Base-by-base conservation (phyloP, 2,113 vertebrate species). In the Azemiops feae region DNA sequence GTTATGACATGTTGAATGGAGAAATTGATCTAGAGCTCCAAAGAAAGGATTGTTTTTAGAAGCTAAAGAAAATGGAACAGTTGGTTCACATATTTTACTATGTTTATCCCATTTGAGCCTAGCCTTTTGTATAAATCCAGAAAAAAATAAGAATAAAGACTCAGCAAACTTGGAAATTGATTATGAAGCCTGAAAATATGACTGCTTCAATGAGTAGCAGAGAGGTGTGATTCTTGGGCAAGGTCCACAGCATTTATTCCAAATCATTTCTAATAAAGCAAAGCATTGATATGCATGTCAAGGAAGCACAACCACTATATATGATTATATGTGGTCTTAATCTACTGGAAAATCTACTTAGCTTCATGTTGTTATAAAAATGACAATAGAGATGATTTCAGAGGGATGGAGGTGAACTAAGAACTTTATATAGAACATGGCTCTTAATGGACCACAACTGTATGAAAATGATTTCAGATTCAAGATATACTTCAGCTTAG, bases 1-100 rank as follows among this genome's bases (percentile, higher is more conserved):
- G 55, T 58, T 81, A 74, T 43, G 30, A n/a, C n/a, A n/a, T n/a
- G n/a, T 0, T 58, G 85, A 91, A 90, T 91, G 89, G 88, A 94
- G 57, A 30, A 86, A 60, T 52, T 74, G 47, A 86, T 30, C 53
- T 85, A 6, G 2, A 57, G 16, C 27, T 20, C 7, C 14, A 91
- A 57, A 9, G 57, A 91, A 53, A 57, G 25, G 23, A 7, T 9
- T n/a, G 85, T 86, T 58, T 54, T 43, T 86, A 87, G 53, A 86
- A n/a, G 10, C 16, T 91, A 74, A 91, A 91, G 50, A 86, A 58
- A 87, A 57, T 30, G 27, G 23, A n/a, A 30, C n/a, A 27, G 60
- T 27, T 64, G 30, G 60, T 64, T 64, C 27, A 64, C 1, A 64
- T 64, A 14, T 64, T 64, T 64, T 64, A 30, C 27, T 64, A 64